Base-by-base conservation (phyloP, 2,113 vertebrate species). In the Protomyctophum bolini region DNA sequence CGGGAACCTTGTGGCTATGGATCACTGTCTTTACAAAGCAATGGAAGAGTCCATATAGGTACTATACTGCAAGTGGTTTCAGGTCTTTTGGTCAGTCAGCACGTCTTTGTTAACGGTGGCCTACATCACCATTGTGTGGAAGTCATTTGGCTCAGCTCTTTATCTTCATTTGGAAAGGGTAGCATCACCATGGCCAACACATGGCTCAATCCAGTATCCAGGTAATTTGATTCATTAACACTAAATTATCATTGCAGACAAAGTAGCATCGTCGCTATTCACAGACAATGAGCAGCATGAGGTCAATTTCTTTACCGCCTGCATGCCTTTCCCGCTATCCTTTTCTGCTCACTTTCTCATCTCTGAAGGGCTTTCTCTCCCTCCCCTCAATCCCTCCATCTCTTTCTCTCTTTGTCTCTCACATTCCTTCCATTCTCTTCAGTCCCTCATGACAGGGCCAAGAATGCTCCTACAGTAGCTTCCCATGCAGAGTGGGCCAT, bases 391-490 rank as follows among this genome's bases (percentile, higher is more conserved):
- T 58, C 33, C 28, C 61, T 54, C 48, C 46, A 54, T 65, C 66
- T 69, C 21, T 12, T 49, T 64, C 45, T 67, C 55, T 65, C 49
- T 50, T 65, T 73, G 58, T 81, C 66, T 70, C 68, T 75, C 55
- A 66, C 76, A 80, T 80, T 86, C 79, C 81, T 75, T 90, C 80
- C 86, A 72, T 90, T 93, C 86, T 92, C 90, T 89, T 78, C 78
- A 85, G 86, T 87, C 76, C 85, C 76, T 85, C 79, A 88, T 71
- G 83, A 68, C 69, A 68, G 79, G 88, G 91, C 92, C 90, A 94
- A 93, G 92, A 95, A 95, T 93, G 91, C 88, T 93, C 92, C 92
- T 92, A 91, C 85, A 88, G 77, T 88, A 90, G 91, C 85, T 85
- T 86, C 77, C 88, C 91, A 86, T 82, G 83, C 71, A 79, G 77